A percentile compares a stretch with the other conserved stretches of the same genome.
phyloP scores from a whole-genome alignment of 2,888 invertebrate species.

The Agrotis segetum region DNA sequence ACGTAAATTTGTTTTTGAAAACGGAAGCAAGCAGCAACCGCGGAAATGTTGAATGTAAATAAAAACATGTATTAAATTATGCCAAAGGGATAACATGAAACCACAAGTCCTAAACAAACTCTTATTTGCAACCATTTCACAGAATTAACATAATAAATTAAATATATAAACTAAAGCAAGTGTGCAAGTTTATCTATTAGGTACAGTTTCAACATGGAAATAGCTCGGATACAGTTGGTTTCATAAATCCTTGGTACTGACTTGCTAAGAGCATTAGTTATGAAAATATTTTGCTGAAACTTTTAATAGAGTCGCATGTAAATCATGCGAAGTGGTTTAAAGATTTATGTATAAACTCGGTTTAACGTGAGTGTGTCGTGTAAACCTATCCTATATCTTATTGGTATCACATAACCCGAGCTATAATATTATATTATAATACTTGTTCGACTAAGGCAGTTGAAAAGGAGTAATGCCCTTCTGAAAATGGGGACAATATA shows the following conservation, averaged over 20 bases:
- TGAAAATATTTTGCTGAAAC: slow-evolving; percentile 34
- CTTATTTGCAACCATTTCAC: slow-evolving; percentile 7
- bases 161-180: slow-evolving; percentile 12
- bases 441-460: not conserved
- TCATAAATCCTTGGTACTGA: slow-evolving; percentile 19
- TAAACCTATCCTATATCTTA: not conserved
- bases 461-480: too few relatives aligned
- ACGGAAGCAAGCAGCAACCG: not conserved
- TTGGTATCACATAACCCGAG: not conserved
- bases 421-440: not conserved
- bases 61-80: not conserved
- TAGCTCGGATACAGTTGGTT: slow-evolving; percentile 23
- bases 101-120: not conserved
- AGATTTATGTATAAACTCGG: not conserved
- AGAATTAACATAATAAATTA: slow-evolving; percentile 11
- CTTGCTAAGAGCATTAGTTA: slow-evolving; percentile 8
- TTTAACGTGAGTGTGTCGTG: not conserved
- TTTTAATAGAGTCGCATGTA: slow-evolving; percentile 22
- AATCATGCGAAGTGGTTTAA: not conserved
- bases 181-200: slow-evolving; percentile 10
- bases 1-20: not conserved
- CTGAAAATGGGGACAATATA: too few relatives aligned
- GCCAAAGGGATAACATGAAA: not conserved
- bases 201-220: slow-evolving; percentile 1
- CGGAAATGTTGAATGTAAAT: not conserved